These are phyloP conservation scores for Amphimallon solstitiale DNA, from an alignment of 2,888 invertebrate genomes.

Conservation along the genomic window DNA sequence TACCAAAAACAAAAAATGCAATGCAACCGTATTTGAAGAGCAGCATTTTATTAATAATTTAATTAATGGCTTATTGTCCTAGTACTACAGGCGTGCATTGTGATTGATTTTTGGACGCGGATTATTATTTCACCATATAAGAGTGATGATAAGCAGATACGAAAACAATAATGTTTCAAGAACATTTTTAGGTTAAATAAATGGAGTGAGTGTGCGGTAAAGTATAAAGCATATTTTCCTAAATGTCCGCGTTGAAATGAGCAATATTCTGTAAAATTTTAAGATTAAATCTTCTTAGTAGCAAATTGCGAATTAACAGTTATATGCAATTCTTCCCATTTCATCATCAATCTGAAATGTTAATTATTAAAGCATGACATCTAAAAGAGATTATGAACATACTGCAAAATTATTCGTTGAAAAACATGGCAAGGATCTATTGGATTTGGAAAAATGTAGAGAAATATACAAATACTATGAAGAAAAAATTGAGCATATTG, in stretches of 20 bases:
- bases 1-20: slow-evolving; percentile 3
- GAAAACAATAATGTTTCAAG: too few relatives aligned
- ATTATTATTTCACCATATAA: too few relatives aligned
- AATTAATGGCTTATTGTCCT: background rate
- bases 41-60: slow-evolving; percentile 21
- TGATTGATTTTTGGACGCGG: slow-evolving; percentile 14
- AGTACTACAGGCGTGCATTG: background rate
- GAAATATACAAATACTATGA: slow-evolving; percentile 62
- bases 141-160: too few relatives aligned
- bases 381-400: slow-evolving; percentile 23
- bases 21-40: slow-evolving; percentile 19
- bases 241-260: too few relatives aligned
- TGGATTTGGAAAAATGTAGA: slow-evolving; percentile 66
- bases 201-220: too few relatives aligned
- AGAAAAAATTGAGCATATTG: slow-evolving; percentile 61
- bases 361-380: slow-evolving; percentile 34
- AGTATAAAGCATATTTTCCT: too few relatives aligned
- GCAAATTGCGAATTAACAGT: background rate
- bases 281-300: background rate
- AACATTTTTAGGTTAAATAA: too few relatives aligned
- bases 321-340: too few relatives aligned
- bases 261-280: background rate
- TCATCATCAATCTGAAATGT: slow-evolving; percentile 39
- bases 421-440: slow-evolving; percentile 67
- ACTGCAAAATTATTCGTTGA: slow-evolving; percentile 44